Conservation (phyloP, 2,888 invertebrate genomes). For the Penaeus monodon region DNA sequence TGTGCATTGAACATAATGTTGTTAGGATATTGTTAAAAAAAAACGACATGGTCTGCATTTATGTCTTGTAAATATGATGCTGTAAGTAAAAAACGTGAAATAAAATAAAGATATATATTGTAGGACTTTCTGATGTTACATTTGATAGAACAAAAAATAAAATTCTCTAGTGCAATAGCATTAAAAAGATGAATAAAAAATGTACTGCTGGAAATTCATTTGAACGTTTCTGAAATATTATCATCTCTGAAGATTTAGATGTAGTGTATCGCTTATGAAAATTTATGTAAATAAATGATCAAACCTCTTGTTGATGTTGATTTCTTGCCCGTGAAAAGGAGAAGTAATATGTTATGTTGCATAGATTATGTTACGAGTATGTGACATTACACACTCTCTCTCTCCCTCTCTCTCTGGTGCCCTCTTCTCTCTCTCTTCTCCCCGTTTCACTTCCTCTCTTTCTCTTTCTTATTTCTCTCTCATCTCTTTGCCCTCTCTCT, state of each 20-base stretch:
- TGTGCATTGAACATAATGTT: no score
- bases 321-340: no score
- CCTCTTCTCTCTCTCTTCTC: not conserved
- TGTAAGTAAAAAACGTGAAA: not conserved
- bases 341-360: no score
- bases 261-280: conserved; percentile 7
- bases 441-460: no score
- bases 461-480: no score
- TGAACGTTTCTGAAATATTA: no score
- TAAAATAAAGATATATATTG: not conserved
- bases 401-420: not conserved
- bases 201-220: no score
- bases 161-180: not conserved
- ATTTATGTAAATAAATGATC: conserved; percentile 17
- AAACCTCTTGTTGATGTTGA: not conserved
- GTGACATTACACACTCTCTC: not conserved
- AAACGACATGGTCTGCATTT: not conserved
- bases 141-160: conserved; percentile 1
- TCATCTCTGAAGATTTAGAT: not conserved
- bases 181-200: not conserved
- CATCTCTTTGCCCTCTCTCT: no score
- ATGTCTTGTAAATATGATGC: not conserved
- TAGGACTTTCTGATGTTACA: not conserved
- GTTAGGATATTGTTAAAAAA: no score
- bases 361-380: not conserved